phyloP scores from a whole-genome alignment of 2,888 invertebrate species.

The Antheraea assamensis region DNA sequence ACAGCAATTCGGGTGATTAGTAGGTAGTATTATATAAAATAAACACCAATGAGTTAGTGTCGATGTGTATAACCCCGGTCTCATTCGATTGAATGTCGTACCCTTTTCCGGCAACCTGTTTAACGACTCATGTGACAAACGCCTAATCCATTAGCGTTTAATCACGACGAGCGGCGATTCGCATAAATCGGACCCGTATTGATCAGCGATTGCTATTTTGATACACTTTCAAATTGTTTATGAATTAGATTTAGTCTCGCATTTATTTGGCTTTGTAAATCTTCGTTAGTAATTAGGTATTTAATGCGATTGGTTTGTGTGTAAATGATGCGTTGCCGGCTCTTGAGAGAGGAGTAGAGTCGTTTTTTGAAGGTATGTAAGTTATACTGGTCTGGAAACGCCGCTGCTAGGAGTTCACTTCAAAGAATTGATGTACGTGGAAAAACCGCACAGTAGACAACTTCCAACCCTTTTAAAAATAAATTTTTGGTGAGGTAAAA shows the following conservation, averaged over 20 bases:
- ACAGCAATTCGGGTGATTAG: no score
- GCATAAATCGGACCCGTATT: slow-evolving; percentile 29
- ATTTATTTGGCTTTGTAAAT: neutral
- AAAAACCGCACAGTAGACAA: no score
- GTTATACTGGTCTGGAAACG: no score
- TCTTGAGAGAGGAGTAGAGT: no score
- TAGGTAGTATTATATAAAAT: neutral
- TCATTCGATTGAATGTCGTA: neutral
- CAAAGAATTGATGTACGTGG: no score
- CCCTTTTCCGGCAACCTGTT: neutral
- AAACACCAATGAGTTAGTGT: neutral
- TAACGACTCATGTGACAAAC: slow-evolving; percentile 25
- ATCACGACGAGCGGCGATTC: slow-evolving; percentile 24
- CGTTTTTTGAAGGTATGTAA: no score
- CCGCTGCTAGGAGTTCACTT: no score
- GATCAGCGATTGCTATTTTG: slow-evolving; percentile 26
- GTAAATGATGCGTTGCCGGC: no score
- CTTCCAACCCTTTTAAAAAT: no score
- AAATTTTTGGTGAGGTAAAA: no score
- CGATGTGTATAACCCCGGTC: neutral
- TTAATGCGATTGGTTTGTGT: neutral
- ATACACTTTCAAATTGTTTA: slow-evolving; percentile 23
- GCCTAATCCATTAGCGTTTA: slow-evolving; percentile 35
- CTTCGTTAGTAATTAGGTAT: neutral
- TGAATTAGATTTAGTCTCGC: slow-evolving; percentile 14